Evolutionary conservation across 2,888 invertebrate genomes (phyloP), one percentile per base, ranked within the genome.

Genomic region (Bellardia pandia): DNA sequence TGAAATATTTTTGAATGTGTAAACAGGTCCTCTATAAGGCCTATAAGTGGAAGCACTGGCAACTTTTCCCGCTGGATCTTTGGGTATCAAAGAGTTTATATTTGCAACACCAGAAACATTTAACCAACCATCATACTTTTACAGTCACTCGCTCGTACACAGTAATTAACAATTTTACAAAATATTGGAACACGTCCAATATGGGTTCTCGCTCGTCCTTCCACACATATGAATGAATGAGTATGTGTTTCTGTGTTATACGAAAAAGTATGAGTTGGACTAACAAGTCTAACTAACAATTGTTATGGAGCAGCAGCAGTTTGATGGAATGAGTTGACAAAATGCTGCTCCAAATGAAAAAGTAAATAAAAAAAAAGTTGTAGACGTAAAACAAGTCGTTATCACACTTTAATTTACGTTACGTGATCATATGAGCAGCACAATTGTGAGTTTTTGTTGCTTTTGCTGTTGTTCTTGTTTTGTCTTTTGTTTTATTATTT

Each of bases 381-480:
- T 85, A 87, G 87, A 87, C 87, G 75, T 87, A 82, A 87, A 87
- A 87, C 87, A 87, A 87, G 87, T 87, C 87, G 87, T 87, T 87
- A 87, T 87, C 87, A 87, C 87, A 87, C 85, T 85, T 87, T 87
- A 85, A 87, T 87, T 87, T 87, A 87, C 87, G 87, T 85, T 87
- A 87, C 87, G 87, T 87, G 87, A 87, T 87, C 87, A 85, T 85
- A 75, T 85, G 85, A 87, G 81, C 87, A 81, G 77, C 66, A 85
- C 68, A 81, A 81, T 82, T 85, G 74, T 62, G 37, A 69, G 53
- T 64, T 69, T 83, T 72, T 74, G 30, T 1, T 13, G 48, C 37
- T 48, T 14, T 2, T 14, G 68, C 51, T 48, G 33, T n/a, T 69
- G 8, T 60, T 83, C 16, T 72, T 16, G 77, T 78, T n/a, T n/a